These are phyloP conservation scores for Halcyon malimbica DNA, from an alignment of 2,113 vertebrate species.

Conservation along the genomic window DNA sequence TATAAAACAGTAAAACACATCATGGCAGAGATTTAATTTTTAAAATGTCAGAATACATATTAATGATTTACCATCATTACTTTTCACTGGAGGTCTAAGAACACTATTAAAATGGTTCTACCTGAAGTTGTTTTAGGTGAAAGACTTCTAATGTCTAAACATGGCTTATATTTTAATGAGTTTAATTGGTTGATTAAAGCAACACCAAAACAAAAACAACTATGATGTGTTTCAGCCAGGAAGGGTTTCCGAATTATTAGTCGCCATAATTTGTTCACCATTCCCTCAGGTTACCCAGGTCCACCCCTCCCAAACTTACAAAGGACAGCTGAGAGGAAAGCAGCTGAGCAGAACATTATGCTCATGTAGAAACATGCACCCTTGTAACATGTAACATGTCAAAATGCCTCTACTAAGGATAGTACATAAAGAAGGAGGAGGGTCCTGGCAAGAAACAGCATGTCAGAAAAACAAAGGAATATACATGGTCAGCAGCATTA, in stretches of 20 bases:
- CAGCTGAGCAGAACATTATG: not conserved
- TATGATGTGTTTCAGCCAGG: not conserved
- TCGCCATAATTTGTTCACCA: not conserved
- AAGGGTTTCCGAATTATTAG: not conserved
- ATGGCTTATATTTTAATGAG: not conserved
- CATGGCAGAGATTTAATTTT: constrained; percentile 69
- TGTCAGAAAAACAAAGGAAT: not conserved
- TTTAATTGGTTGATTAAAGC: constrained; percentile 10
- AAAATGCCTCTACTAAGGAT: not conserved
- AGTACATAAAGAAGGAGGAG: not conserved
- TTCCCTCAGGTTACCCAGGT: not conserved
- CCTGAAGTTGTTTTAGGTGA: constrained; percentile 21
- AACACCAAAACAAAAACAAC: not conserved
- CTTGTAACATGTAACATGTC: not conserved
- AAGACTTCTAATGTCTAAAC: constrained; percentile 20
- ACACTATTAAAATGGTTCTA: constrained; percentile 48
- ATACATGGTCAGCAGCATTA: not conserved
- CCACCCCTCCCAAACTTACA: not conserved
- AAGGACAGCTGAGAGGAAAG: not conserved
- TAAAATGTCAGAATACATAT: constrained; percentile 62
- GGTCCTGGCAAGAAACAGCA: not conserved
- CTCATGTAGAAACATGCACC: not conserved
- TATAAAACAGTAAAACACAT: constrained; percentile 53
- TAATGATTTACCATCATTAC: constrained; percentile 64
- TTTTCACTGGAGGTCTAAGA: constrained; percentile 26